A percentile compares a stretch with the other conserved stretches of the same genome.
These are phyloP conservation scores for Carollia perspicillata DNA, from an alignment of 2,113 vertebrate species.

Conservation along the genomic window DNA sequence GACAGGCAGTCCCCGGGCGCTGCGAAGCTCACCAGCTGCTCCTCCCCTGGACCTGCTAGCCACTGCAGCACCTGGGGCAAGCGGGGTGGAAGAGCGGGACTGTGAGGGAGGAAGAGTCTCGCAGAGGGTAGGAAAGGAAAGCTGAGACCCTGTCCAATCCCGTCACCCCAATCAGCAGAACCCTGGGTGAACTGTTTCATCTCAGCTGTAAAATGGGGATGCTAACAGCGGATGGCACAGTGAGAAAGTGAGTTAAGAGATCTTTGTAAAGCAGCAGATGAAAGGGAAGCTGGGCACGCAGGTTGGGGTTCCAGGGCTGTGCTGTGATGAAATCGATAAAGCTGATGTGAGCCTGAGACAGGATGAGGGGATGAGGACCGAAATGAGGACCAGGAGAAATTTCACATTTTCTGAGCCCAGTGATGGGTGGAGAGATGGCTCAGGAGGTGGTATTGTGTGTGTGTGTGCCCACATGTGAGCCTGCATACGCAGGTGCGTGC, in stretches of 20 bases:
- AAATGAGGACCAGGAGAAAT: background rate
- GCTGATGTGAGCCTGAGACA: background rate
- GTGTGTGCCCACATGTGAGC: background rate
- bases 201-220: background rate
- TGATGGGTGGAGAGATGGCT: background rate
- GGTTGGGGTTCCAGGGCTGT: background rate
- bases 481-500: background rate
- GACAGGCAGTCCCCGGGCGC: constrained; percentile 85
- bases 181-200: background rate
- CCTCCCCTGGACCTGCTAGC: constrained; percentile 81
- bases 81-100: background rate
- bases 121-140: background rate
- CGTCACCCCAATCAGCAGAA: background rate
- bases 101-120: background rate
- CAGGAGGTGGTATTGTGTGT: background rate
- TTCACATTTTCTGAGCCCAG: background rate
- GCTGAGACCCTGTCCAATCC: background rate
- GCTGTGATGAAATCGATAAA: background rate
- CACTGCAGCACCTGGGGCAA: constrained; percentile 81
- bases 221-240: background rate
- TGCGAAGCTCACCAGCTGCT: constrained; percentile 82
- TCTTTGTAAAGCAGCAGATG: background rate
- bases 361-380: background rate
- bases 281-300: background rate
- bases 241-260: background rate